Evolutionary conservation across 2,888 invertebrate species (phyloP), one percentile per base, ranked within the genome.

Genomic region (Boloria selene): DNA sequence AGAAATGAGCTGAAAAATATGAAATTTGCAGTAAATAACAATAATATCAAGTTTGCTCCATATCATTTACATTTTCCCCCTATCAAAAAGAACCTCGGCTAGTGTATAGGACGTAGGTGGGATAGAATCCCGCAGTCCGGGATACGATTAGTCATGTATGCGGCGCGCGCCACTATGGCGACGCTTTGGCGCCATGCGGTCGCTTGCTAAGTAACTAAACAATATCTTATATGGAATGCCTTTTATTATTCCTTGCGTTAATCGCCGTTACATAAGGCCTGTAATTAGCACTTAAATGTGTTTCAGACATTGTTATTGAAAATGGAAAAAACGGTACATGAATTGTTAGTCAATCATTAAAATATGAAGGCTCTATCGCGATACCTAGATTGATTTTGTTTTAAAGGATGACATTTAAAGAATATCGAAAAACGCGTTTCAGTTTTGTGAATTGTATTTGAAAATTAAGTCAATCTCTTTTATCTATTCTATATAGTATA

Each of bases 81-180:
- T 38, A 38, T 7, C 31, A 38, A 38, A 38, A 38, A 38, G 10
- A 38, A 2, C 31, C 31, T 10, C 6, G 0, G 7, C n/a, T 49
- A 16, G 14, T 52, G 13, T 52, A n/a, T 14, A 22, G 18, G 13
- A 16, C 16, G 17, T 50, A 22, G 45, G 26, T 47, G 69, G 67
- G 66, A 65, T 69, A 52, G 54, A 64, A 66, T 50, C 68, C 72
- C 72, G 75, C 72, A 64, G 73, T 74, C 75, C 76, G 74, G 79
- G 78, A 75, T 72, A 70, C 70, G 72, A 81, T 83, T 79, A 80
- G 80, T 83, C 82, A 81, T 80, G 79, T 81, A 80, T 79, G 77
- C 77, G 79, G 72, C 79, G 76, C 79, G 79, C 74, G 76, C 72
- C 78, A 61, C 67, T 65, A 61, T 69, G 76, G 77, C 79, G 79